Conservation (phyloP, 2,888 invertebrate genomes). For the Erpobdella octoculata region DNA sequence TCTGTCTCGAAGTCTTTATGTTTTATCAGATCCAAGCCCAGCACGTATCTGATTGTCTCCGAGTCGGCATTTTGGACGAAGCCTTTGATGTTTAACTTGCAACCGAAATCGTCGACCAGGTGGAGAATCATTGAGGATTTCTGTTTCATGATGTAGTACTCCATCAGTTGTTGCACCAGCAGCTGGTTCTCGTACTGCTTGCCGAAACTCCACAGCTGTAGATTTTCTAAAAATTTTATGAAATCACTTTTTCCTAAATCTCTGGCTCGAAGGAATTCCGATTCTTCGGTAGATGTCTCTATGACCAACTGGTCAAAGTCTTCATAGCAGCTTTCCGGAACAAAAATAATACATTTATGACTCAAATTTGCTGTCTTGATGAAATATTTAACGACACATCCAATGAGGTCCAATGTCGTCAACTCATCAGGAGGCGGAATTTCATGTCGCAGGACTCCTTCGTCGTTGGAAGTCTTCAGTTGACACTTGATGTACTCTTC, state of each 20-base stretch:
- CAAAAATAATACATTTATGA: slow-evolving; percentile 3
- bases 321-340: background rate
- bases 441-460: background rate
- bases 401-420: background rate
- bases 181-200: background rate
- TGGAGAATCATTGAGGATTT: background rate
- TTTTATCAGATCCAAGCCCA: background rate
- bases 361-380: background rate
- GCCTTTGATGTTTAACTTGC: background rate
- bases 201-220: background rate
- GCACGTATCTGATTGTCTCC: background rate
- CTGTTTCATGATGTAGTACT: background rate
- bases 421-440: background rate
- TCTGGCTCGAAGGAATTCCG: background rate
- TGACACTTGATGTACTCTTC: background rate
- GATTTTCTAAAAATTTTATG: background rate
- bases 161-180: background rate
- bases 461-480: background rate
- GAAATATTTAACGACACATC: background rate
- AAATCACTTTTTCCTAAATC: background rate
- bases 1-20: background rate
- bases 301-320: background rate
- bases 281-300: background rate
- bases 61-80: background rate
- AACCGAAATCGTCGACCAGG: slow-evolving; percentile 1